Conservation (phyloP, 2,113 vertebrate species). For the Antidorcas marsupialis region DNA sequence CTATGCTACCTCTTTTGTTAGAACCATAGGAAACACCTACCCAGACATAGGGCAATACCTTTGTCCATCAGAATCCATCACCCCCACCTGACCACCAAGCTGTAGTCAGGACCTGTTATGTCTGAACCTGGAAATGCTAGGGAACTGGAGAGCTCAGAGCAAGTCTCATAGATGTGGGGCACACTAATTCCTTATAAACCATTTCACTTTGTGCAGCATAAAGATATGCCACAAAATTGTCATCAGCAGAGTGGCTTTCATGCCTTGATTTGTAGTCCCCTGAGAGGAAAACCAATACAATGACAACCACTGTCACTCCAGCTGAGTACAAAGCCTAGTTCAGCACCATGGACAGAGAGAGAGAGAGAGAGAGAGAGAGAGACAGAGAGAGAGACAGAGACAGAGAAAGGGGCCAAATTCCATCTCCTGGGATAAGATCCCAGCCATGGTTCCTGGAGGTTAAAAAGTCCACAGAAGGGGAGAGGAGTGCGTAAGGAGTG, state of each 20-base stretch:
- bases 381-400: conserved; percentile 49
- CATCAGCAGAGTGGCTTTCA: conserved; percentile 32
- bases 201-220: neutral
- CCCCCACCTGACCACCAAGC: neutral
- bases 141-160: neutral
- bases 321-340: conserved; percentile 44
- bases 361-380: conserved; percentile 27
- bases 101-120: neutral
- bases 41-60: neutral
- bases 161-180: neutral
- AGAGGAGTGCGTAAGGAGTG: neutral
- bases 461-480: neutral
- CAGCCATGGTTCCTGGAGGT: neutral
- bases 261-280: conserved; percentile 54
- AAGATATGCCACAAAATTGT: neutral
- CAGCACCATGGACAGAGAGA: conserved; percentile 41
- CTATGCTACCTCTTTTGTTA: neutral
- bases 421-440: conserved; percentile 22
- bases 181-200: conserved; percentile 54
- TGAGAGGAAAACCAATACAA: neutral
- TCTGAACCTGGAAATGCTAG: neutral
- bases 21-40: neutral
- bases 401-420: conserved; percentile 45
- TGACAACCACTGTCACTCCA: conserved; percentile 47
- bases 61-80: neutral